These are phyloP conservation scores for Cariama cristata DNA, from an alignment of 2,113 vertebrate genomes.

Conservation along the genomic window DNA sequence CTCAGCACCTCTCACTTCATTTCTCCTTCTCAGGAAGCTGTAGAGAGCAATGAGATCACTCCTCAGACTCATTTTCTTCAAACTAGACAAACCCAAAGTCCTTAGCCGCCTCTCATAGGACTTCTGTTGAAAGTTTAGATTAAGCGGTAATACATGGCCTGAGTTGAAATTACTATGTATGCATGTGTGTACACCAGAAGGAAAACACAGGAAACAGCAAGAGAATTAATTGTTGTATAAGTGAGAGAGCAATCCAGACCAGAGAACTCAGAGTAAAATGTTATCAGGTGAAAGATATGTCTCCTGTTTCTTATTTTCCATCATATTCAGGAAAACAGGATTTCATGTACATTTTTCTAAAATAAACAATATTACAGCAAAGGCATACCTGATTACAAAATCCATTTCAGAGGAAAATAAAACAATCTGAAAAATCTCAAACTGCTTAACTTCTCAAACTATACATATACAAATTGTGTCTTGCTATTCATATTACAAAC, in stretches of 20 bases:
- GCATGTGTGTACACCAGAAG: not conserved
- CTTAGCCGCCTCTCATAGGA: accelerated
- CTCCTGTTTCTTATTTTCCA: not conserved
- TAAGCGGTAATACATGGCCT: not conserved
- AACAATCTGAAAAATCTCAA: conserved; percentile 20
- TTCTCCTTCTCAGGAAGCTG: not conserved
- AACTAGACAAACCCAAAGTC: not conserved
- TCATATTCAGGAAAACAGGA: not conserved
- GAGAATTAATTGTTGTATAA: not conserved
- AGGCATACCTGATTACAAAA: not conserved
- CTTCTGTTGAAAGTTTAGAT: not conserved
- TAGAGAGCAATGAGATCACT: accelerated
- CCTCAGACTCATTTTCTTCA: not conserved
- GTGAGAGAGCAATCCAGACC: not conserved
- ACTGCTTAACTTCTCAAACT: not conserved
- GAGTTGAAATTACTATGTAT: not conserved
- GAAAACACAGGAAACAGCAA: not conserved
- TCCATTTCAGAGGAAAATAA: conserved; percentile 10
- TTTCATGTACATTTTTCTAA: conserved; percentile 13
- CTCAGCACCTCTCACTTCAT: not conserved
- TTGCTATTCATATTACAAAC: conserved; percentile 34
- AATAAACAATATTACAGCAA: conserved; percentile 19
- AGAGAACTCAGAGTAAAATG: not conserved
- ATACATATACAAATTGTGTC: not conserved
- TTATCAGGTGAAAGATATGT: not conserved